phyloP scores from a whole-genome alignment of 2,888 invertebrate genomes.

The Horisme vitalbata region DNA sequence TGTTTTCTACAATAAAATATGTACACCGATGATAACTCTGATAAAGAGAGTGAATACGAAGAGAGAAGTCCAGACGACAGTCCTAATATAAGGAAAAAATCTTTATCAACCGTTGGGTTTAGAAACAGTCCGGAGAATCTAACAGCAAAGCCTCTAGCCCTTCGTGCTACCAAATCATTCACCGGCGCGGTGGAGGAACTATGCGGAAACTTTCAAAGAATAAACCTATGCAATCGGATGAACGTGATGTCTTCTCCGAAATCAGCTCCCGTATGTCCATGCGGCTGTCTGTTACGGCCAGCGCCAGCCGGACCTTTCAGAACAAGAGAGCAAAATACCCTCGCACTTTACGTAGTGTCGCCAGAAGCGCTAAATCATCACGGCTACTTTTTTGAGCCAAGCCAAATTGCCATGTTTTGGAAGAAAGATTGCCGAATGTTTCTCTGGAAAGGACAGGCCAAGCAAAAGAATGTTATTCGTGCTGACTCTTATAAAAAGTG shows the following conservation, averaged over 20 bases:
- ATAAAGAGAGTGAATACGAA: conserved; percentile 71
- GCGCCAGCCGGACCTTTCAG: conserved; percentile 62
- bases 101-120: conserved; percentile 70
- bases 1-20: conserved; percentile 50
- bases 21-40: conserved; percentile 72
- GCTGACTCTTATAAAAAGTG: conserved; percentile 53
- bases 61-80: conserved; percentile 61
- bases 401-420: conserved; percentile 85
- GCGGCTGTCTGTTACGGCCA: conserved; percentile 68
- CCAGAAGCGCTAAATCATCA: conserved; percentile 80
- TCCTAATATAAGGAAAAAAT: conserved; percentile 69
- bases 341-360: conserved; percentile 73
- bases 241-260: conserved; percentile 56
- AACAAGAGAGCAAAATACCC: conserved; percentile 68
- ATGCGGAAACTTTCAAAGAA: conserved; percentile 63
- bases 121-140: conserved; percentile 62
- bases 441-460: conserved; percentile 80
- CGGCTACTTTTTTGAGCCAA: conserved; percentile 80
- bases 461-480: conserved; percentile 55
- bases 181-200: conserved; percentile 72
- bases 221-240: conserved; percentile 61
- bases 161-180: conserved; percentile 73
- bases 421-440: conserved; percentile 88
- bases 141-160: conserved; percentile 60
- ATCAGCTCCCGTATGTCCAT: conserved; percentile 64